These are phyloP conservation scores for Mactromeris polynyma DNA, from an alignment of 2,888 invertebrate species.

Conservation along the genomic window DNA sequence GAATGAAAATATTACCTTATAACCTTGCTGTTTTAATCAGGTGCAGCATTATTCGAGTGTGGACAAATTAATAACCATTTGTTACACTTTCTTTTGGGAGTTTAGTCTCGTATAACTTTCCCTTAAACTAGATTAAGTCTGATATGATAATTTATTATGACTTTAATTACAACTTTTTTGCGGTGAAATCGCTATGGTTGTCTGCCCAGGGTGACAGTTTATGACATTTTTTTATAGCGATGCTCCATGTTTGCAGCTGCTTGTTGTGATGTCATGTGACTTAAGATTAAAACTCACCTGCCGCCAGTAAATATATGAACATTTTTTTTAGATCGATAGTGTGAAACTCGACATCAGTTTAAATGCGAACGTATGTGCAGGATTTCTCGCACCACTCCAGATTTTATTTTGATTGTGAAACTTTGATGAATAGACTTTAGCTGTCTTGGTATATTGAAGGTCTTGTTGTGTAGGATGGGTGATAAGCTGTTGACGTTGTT, in stretches of 20 bases:
- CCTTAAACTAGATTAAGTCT: background rate
- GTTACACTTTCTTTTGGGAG: slow-evolving; percentile 1
- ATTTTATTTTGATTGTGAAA: no score
- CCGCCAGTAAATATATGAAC: background rate
- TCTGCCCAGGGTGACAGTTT: background rate
- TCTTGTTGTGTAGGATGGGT: no score
- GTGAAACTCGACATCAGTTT: no score
- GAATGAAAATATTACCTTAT: background rate
- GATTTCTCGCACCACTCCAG: no score
- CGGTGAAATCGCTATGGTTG: background rate
- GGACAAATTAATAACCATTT: background rate
- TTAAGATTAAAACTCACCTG: slow-evolving; percentile 8
- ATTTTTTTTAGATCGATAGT: no score
- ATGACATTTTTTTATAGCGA: background rate
- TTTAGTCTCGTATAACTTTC: background rate
- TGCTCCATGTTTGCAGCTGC: background rate
- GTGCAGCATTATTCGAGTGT: background rate
- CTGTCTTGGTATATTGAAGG: no score
- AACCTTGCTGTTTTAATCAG: background rate
- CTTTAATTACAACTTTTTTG: background rate
- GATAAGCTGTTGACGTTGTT: no score
- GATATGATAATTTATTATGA: slow-evolving; percentile 3
- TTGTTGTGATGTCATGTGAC: background rate
- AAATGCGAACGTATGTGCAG: no score
- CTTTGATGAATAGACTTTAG: no score